A percentile compares a stretch with the other conserved stretches of the same genome.
Evolutionary conservation across 2,797 vertebrate genomes (phyloP).

Genomic region (Coregonus sp.): DNA sequence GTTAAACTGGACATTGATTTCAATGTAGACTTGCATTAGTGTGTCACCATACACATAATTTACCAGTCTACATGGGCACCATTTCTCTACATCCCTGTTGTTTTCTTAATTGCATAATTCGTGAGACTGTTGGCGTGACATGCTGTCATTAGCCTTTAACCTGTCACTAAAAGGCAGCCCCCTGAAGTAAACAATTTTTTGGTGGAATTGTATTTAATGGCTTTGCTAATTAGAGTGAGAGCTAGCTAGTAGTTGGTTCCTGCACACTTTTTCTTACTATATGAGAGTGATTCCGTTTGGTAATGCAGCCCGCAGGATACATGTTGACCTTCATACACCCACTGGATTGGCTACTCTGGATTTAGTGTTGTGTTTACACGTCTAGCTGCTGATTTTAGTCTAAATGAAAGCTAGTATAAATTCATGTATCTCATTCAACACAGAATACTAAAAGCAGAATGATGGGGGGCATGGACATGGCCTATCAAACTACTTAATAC

Average conservation of each 20-base stretch:
- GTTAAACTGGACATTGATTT: background rate
- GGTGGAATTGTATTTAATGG: slow-evolving; percentile 53
- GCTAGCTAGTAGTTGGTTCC: slow-evolving; percentile 26
- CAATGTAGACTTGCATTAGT: background rate
- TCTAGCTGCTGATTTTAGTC: background rate
- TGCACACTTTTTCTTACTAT: slow-evolving; percentile 25
- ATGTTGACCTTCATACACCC: background rate
- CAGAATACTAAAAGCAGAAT: background rate
- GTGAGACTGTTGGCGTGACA: slow-evolving; percentile 53
- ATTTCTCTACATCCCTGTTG: slow-evolving; percentile 49
- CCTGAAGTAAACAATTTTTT: slow-evolving; percentile 51
- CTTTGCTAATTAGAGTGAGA: slow-evolving; percentile 58
- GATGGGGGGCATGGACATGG: background rate
- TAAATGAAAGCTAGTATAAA: background rate
- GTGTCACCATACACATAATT: slow-evolving; percentile 33
- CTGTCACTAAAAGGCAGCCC: slow-evolving; percentile 46
- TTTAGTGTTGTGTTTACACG: slow-evolving; percentile 3
- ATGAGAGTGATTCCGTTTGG: slow-evolving; percentile 14
- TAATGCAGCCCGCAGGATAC: slow-evolving; percentile 15
- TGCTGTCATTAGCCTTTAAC: slow-evolving; percentile 62
- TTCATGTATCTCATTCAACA: background rate
- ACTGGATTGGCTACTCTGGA: background rate
- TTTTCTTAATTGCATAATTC: slow-evolving; percentile 67
- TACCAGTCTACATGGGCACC: slow-evolving; percentile 36
- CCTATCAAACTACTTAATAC: too few relatives aligned